A percentile compares a stretch with the other conserved stretches of the same genome.
Conservation (phyloP, 2,888 invertebrate genomes). For the Neoaliturus tenellus region DNA sequence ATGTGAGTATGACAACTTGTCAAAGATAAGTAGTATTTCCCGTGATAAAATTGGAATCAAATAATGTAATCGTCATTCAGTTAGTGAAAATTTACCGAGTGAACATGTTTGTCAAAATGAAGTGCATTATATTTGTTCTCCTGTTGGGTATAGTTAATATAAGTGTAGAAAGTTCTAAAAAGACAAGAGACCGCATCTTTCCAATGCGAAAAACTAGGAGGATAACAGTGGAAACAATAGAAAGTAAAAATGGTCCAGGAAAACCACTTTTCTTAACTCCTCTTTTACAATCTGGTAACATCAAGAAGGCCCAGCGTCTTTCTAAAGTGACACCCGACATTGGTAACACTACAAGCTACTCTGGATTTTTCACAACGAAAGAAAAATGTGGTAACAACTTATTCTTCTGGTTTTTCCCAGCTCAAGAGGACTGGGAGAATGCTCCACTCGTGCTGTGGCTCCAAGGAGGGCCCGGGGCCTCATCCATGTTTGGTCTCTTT, state of each 20-base stretch:
- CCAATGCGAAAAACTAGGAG: too few relatives aligned
- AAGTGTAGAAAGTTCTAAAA: not conserved
- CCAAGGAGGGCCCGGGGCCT: slow-evolving; percentile 90
- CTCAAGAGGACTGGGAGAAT: slow-evolving; percentile 71
- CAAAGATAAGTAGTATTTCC: too few relatives aligned
- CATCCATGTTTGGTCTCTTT: slow-evolving; percentile 87
- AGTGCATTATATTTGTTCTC: not conserved
- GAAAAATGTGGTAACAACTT: slow-evolving; percentile 73
- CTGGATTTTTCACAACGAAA: slow-evolving; percentile 80
- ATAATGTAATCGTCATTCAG: too few relatives aligned
- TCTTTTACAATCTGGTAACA: slow-evolving; percentile 81
- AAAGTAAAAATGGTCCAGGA: slow-evolving; percentile 69
- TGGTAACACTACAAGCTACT: slow-evolving; percentile 74
- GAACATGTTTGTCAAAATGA: not conserved
- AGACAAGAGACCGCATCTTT: not conserved
- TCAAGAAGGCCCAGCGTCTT: slow-evolving; percentile 77
- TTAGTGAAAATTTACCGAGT: not conserved
- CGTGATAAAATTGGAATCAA: too few relatives aligned
- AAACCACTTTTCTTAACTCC: slow-evolving; percentile 86
- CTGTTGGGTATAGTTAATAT: not conserved
- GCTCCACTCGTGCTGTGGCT: slow-evolving; percentile 86
- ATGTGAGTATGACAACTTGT: too few relatives aligned
- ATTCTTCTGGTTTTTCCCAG: slow-evolving; percentile 75
- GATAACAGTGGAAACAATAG: too few relatives aligned
- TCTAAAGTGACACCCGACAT: slow-evolving; percentile 58